Base-by-base conservation (phyloP, 2,888 invertebrate species). In the Harpagoxenus sublaevis region DNA sequence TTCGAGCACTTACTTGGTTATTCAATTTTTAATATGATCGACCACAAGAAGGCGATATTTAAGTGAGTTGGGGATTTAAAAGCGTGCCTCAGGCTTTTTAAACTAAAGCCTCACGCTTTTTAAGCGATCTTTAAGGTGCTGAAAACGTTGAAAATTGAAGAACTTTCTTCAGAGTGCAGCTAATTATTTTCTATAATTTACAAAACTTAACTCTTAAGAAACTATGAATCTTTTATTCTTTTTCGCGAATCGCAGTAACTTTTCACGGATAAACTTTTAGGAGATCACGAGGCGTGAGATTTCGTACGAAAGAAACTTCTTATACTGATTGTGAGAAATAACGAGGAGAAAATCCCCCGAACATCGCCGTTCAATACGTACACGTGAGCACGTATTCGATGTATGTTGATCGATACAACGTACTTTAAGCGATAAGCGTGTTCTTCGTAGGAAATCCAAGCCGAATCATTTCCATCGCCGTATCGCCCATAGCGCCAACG, bases 311-410 rank as follows among this genome's bases (percentile, higher is more conserved):
- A 23, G 48, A 1, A 48, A 63, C 3, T 51, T 63, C 48, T 75
- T 35, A 51, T 3, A 23, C 23, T 23, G 23, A 23, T 23, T 23
- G 23, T 39, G n/a, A 75, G 28, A 6, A 73, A 3, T 35, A 55
- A 62, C n/a, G 48, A 63, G 31, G 18, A 63, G 31, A 48, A 63
- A 75, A 74, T 60, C 18, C 23, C 51, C 3, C 2, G 31, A 74
- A 63, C 9, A 51, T 78, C 62, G 57, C 48, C 75, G 65, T 28
- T 81, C 51, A 60, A 73, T 55, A 65, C 48, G 31, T 78, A 62
- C 77, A 84, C 65, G 8, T 39, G 31, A 4, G 12, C 31, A 48
- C 53, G 53, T 66, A 35, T 45, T 28, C 39, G 3, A 51, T 3
- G 28, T 65, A 51, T 10, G 18, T 60, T 51, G 45, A 82, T 42